Base-by-base conservation (phyloP, 2,113 vertebrate genomes). In the Anarhynchus alexandrinus region DNA sequence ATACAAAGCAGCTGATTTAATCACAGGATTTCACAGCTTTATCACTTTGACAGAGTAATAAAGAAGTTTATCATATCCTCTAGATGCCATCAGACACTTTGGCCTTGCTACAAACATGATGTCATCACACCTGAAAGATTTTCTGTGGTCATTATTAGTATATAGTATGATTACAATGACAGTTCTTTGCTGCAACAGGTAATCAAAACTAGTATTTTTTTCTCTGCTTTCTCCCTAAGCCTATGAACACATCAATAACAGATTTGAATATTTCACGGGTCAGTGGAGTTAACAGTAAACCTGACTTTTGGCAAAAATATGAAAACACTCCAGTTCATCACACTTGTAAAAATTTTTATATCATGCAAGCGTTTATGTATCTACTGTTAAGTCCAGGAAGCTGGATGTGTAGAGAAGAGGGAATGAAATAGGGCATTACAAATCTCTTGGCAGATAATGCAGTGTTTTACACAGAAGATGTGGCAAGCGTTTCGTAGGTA, bases 1-100 rank as follows among this genome's bases (percentile, higher is more conserved):
- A 67, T 17, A 96, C 57, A 64, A 93, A 96, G 4, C 65, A 90
- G 30, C 34, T 91, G 65, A 91, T 84, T 84, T 84, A 89, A 91
- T 90, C 70, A 57, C 49, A 72, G 29, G 36, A 45, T 58, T 86
- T 86, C 55, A 66, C 10, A 79, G 43, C 26, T 82, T 90, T 91
- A 61, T 85, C 66, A 70, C 52, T 82, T 85, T 61, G 84, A 92
- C 43, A 88, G 51, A 88, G 61, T 43, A 90, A 74, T 65, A 82
- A 90, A 61, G 54, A 70, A 89, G 42, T 82, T 87, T 65, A 54
- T 91, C 19, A 57, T 57, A 79, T 59, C n/a, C 69, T 84, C 77
- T 40, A 73, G 40, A 62, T 85, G 27, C 34, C 54, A 61, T 82
- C 65, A 76, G 73, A 82, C 36, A 69, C 66, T 90, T 72, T 88